phyloP scores from a whole-genome alignment of 2,888 invertebrate species.

The Stenodera caucasica region DNA sequence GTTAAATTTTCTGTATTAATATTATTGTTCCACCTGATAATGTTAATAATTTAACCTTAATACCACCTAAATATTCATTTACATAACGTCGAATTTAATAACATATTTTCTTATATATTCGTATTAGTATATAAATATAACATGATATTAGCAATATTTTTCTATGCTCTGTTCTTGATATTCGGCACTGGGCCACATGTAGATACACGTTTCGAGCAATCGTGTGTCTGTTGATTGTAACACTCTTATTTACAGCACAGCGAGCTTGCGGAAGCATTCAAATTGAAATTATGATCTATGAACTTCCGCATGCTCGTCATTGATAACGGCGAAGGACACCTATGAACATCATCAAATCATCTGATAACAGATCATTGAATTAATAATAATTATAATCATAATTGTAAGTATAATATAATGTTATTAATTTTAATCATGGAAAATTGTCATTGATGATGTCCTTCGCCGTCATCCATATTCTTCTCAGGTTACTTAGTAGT shows the following conservation, averaged over 20 bases:
- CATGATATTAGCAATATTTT: slow-evolving; percentile 20
- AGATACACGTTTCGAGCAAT: slow-evolving; percentile 56
- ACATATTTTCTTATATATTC: slow-evolving; percentile 8
- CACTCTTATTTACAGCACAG: slow-evolving; percentile 46
- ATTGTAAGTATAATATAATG: neutral
- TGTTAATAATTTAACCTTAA: slow-evolving; percentile 18
- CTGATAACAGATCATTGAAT: neutral
- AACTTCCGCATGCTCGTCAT: slow-evolving; percentile 22
- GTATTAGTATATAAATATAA: neutral
- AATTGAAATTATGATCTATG: neutral
- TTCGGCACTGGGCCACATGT: slow-evolving; percentile 53
- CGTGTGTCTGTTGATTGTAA: slow-evolving; percentile 55
- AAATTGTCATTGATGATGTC: slow-evolving; percentile 6
- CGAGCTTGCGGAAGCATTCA: slow-evolving; percentile 39
- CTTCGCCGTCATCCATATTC: slow-evolving; percentile 31
- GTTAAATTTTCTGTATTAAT: slow-evolving; percentile 24
- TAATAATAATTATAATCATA: neutral
- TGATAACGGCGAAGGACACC: slow-evolving; percentile 27
- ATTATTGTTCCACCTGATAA: slow-evolving; percentile 20
- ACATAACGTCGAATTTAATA: slow-evolving; percentile 14
- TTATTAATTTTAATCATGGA: neutral
- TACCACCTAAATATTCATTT: slow-evolving; percentile 5
- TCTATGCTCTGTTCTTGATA: slow-evolving; percentile 52
- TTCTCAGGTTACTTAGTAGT: slow-evolving; percentile 55
- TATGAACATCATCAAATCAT: neutral